These are phyloP conservation scores for Zaprionus ghesquierei DNA, from an alignment of 1,140 invertebrate species.

Conservation along the genomic window DNA sequence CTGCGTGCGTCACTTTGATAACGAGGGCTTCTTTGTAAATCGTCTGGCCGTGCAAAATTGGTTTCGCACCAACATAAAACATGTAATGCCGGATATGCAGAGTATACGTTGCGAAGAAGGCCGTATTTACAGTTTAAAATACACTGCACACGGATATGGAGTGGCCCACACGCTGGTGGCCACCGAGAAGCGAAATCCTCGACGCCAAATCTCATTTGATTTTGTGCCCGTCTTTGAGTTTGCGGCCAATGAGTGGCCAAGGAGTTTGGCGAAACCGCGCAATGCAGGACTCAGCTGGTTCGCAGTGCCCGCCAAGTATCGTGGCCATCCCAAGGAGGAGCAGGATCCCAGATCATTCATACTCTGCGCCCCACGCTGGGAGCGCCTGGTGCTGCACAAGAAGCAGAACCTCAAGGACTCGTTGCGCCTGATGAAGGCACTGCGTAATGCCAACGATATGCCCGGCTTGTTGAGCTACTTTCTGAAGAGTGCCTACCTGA, in stretches of 20 bases:
- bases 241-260: conserved; percentile 14
- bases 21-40: conserved; percentile 19
- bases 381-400: conserved; percentile 36
- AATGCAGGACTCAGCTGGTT: conserved; percentile 31
- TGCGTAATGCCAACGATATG: conserved; percentile 45
- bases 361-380: conserved; percentile 48
- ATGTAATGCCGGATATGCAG: conserved; percentile 27
- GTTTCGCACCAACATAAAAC: conserved; percentile 34
- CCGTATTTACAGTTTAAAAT: conserved; percentile 25
- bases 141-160: conserved; percentile 27
- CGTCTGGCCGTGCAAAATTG: conserved; percentile 39
- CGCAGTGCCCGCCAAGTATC: conserved; percentile 39
- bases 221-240: conserved; percentile 60
- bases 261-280: not conserved
- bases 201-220: conserved; percentile 45
- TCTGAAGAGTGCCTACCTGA: conserved; percentile 43
- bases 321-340: not conserved
- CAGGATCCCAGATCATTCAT: conserved; percentile 42
- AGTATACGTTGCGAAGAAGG: conserved; percentile 3
- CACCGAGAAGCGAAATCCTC: not conserved
- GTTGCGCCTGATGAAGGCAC: conserved; percentile 45
- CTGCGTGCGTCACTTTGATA: not conserved
- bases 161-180: conserved; percentile 52
- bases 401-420: conserved; percentile 51
- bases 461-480: conserved; percentile 37